phyloP scores from a whole-genome alignment of 2,113 vertebrate genomes.

The Sclerurus mexicanus region DNA sequence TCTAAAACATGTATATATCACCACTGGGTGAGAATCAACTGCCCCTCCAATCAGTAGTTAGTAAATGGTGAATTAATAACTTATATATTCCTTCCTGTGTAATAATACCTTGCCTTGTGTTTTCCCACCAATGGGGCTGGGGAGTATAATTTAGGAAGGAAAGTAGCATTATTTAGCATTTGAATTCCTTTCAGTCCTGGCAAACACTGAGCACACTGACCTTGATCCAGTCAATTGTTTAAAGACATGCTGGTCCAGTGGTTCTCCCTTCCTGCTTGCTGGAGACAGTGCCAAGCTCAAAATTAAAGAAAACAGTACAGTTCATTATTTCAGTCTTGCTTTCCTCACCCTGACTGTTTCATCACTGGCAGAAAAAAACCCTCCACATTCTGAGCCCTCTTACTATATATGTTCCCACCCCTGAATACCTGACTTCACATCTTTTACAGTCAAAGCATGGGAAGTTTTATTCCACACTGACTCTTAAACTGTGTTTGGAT shows the following conservation, averaged over 20 bases:
- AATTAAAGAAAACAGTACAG: not conserved
- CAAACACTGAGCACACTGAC: fast-evolving
- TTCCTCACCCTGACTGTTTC: not conserved
- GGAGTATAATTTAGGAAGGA: not conserved
- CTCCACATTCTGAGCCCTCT: fast-evolving
- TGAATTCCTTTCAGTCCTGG: not conserved
- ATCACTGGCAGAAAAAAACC: not conserved
- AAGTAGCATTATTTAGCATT: not conserved
- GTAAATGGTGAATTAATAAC: not conserved
- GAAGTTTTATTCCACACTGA: not conserved
- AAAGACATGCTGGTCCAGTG: not conserved
- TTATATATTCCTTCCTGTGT: not conserved
- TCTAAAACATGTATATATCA: not conserved
- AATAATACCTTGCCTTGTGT: not conserved
- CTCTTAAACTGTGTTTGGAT: not conserved
- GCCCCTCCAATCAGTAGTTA: not conserved
- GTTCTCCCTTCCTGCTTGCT: not conserved
- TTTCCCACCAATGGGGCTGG: not conserved
- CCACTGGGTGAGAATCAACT: not conserved
- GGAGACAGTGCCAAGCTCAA: not conserved
- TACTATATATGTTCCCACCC: not conserved
- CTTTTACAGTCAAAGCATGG: not conserved
- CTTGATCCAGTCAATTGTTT: not conserved
- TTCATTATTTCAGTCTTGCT: not conserved
- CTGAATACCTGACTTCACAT: not conserved